Evolutionary conservation across 2,888 invertebrate genomes (phyloP).

Genomic region (Serripes groenlandicus): DNA sequence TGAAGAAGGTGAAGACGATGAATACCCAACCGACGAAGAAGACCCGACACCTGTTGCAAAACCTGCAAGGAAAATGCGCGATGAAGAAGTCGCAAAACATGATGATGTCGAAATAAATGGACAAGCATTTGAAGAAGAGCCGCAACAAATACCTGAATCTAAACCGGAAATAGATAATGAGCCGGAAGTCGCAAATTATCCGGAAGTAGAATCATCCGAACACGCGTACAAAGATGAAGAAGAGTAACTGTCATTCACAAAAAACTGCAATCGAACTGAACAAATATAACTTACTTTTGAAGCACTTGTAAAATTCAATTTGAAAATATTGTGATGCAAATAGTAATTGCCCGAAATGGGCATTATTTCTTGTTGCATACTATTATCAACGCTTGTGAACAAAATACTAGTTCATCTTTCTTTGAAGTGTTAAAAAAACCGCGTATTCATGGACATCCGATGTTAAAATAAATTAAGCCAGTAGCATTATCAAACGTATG

Average conservation of each 20-base stretch:
- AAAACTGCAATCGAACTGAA: too few relatives aligned
- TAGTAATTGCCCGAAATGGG: too few relatives aligned
- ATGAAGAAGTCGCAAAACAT: constrained; percentile 20
- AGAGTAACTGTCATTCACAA: constrained; percentile 17
- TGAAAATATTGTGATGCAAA: too few relatives aligned
- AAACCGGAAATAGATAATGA: constrained; percentile 27
- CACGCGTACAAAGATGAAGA: constrained; percentile 20
- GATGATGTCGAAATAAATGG: neutral
- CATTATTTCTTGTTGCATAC: too few relatives aligned
- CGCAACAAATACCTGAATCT: constrained; percentile 17
- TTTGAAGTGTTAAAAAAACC: too few relatives aligned
- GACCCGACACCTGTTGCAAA: constrained; percentile 32
- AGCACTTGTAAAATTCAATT: too few relatives aligned
- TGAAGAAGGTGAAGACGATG: constrained; percentile 62
- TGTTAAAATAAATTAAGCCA: too few relatives aligned
- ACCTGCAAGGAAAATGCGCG: constrained; percentile 52
- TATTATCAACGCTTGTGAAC: too few relatives aligned
- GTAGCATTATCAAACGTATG: neutral
- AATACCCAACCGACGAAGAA: constrained; percentile 66
- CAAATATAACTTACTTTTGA: too few relatives aligned
- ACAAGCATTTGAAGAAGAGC: constrained; percentile 23
- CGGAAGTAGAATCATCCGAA: constrained; percentile 27
- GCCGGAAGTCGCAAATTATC: constrained; percentile 27
- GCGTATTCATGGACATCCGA: too few relatives aligned
- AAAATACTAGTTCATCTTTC: too few relatives aligned